Base-by-base conservation (phyloP, 1,140 invertebrate species). In the Triops cancriformis region DNA sequence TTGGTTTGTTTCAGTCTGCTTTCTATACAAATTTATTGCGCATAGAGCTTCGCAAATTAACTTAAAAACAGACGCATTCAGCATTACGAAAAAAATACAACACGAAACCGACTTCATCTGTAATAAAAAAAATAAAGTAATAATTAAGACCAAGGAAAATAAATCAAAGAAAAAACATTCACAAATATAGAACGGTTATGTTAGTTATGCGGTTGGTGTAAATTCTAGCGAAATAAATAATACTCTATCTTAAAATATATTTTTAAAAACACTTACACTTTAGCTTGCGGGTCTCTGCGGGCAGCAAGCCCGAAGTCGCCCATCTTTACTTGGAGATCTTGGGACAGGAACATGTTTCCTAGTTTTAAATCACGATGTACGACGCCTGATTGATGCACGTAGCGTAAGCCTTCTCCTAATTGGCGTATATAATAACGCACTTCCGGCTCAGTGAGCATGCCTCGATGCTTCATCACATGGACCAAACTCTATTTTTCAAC, bases 251-350 rank as follows among this genome's bases (percentile, higher is more conserved):
- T 7, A 74, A 0, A 37, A 74, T 12, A 42, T 42, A 37, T 2
- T 37, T 4, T 2, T 2, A 74, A 42, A 42, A 77, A 72, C 77
- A 82, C 83, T 87, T 86, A 91, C 90, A 88, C 89, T 86, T 92
- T 93, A 77, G 90, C 85, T 83, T 91, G 89, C 81, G 95, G 95
- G 82, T 95, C 93, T 86, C 90, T 89, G 84, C 89, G 91, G 1
- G 97, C 95, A 9, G 97, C 97, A 27, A 99, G 87, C 74, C 97
- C 97, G 88, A 99, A 99, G 85, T 99, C 98, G 74, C 97, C 98
- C 82, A 99, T 97, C 86, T 99, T 99, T 5, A 99, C 92, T 82
- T 94, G 91, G 83, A 99, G 88, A 78, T 97, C 90, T 83, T 98
- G 94, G 82, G 97, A 94, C 28, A 99, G 87, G 85, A 99, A 98